Percentiles rank a stretch among this genome's conserved stretches.
These are phyloP conservation scores for Antechinus flavipes DNA, from an alignment of 2,113 vertebrate genomes.

Conservation along the genomic window DNA sequence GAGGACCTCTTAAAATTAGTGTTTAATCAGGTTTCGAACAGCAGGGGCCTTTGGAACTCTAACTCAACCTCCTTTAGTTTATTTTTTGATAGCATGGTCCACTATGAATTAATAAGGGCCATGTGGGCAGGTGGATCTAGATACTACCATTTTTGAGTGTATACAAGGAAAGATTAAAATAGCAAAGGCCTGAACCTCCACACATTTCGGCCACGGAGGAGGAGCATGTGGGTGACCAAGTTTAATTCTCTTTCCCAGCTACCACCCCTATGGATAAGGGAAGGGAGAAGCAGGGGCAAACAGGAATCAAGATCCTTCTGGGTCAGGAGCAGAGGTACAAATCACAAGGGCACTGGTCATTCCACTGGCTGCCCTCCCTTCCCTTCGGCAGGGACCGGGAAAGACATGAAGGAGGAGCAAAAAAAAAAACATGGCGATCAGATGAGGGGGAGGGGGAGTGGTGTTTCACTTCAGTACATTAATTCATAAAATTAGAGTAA, in stretches of 20 bases:
- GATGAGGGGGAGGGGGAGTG: too few species aligned
- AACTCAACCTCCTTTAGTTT: not conserved
- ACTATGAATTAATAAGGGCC: not conserved
- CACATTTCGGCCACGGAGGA: not conserved
- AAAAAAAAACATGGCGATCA: not conserved
- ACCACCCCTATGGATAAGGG: not conserved
- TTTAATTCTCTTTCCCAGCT: too few species aligned
- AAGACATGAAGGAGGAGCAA: not conserved
- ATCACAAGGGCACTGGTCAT: not conserved
- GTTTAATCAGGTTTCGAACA: not conserved
- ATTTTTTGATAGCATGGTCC: not conserved
- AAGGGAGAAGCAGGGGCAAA: not conserved
- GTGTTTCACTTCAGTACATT: not conserved
- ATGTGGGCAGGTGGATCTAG: not conserved
- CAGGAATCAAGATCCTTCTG: not conserved
- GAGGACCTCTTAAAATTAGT: not conserved
- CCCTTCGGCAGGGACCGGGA: not conserved
- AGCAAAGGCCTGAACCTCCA: not conserved
- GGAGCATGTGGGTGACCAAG: not conserved
- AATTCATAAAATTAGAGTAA: not conserved
- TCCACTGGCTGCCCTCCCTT: not conserved
- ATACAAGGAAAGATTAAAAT: not conserved
- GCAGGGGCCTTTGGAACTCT: not conserved
- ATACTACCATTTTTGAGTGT: not conserved
- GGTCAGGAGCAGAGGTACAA: not conserved